Percentiles rank a stretch among this genome's conserved stretches.
Evolutionary conservation across 1,140 invertebrate species (phyloP).

Genomic region (Neodiprion virginianus): DNA sequence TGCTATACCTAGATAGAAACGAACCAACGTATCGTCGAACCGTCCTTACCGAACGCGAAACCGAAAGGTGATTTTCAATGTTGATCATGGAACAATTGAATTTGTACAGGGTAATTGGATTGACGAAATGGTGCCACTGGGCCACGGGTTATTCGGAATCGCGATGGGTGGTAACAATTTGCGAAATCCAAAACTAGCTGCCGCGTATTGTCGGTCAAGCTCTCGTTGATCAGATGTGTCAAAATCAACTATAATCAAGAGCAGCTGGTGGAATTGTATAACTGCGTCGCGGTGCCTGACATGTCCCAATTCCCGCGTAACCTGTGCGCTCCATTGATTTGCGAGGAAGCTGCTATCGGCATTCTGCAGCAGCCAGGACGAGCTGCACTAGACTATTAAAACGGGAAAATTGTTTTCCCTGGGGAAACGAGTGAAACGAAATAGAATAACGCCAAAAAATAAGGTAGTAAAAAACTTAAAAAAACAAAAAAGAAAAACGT

Average conservation of each 20-base stretch:
- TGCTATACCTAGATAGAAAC: too few relatives aligned
- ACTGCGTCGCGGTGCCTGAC: background rate
- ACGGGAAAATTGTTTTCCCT: too few relatives aligned
- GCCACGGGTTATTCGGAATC: background rate
- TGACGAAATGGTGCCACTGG: background rate
- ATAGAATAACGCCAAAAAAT: too few relatives aligned
- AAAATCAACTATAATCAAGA: background rate
- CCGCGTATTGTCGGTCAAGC: background rate
- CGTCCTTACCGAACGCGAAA: too few relatives aligned
- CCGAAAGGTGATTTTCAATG: too few relatives aligned
- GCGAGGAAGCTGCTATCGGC: background rate
- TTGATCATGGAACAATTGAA: background rate
- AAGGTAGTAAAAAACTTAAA: background rate
- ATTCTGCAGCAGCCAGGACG: background rate
- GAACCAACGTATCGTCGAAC: too few relatives aligned
- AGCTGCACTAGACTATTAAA: background rate
- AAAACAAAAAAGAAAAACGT: background rate
- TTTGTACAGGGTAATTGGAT: background rate
- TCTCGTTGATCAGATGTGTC: background rate
- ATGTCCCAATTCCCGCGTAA: background rate
- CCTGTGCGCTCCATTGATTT: conserved; percentile 7
- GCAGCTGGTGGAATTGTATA: background rate
- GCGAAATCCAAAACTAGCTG: background rate
- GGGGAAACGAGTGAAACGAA: too few relatives aligned
- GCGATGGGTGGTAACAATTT: background rate